Conservation (phyloP, 2,113 vertebrate species). For the Acinonyx jubatus region DNA sequence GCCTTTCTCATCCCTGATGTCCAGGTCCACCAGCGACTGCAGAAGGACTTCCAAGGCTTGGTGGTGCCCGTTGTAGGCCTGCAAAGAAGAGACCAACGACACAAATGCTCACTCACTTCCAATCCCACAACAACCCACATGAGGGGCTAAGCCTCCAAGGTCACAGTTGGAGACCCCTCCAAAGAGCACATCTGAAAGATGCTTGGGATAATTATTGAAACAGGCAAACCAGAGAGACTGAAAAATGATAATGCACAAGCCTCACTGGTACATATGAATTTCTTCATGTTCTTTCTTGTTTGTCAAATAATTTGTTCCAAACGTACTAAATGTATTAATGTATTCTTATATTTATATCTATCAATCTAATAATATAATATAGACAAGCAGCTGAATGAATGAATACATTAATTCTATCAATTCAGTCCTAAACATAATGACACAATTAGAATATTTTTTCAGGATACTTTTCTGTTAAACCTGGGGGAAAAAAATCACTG, state of each 20-base stretch:
- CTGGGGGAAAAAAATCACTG: background rate
- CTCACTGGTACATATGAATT: background rate
- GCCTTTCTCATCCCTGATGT: constrained; percentile 93
- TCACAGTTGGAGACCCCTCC: background rate
- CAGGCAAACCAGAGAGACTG: background rate
- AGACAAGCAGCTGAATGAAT: background rate
- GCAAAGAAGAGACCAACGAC: background rate
- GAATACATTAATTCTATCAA: background rate
- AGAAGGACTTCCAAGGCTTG: constrained; percentile 96
- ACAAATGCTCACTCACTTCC: background rate
- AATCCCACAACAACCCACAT: background rate
- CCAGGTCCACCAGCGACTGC: constrained; percentile 91
- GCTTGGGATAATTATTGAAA: background rate
- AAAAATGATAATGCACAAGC: background rate
- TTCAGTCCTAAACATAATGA: background rate
- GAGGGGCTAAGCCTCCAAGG: background rate
- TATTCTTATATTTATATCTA: background rate
- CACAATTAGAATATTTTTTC: background rate
- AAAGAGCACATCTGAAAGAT: background rate
- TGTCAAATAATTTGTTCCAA: background rate
- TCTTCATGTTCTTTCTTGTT: background rate
- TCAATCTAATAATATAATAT: background rate
- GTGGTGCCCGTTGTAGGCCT: constrained; percentile 98
- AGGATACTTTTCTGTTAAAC: constrained; percentile 34
- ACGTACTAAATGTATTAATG: background rate